phyloP scores from a whole-genome alignment of 2,113 vertebrate genomes.

The Raphicerus campestris region DNA sequence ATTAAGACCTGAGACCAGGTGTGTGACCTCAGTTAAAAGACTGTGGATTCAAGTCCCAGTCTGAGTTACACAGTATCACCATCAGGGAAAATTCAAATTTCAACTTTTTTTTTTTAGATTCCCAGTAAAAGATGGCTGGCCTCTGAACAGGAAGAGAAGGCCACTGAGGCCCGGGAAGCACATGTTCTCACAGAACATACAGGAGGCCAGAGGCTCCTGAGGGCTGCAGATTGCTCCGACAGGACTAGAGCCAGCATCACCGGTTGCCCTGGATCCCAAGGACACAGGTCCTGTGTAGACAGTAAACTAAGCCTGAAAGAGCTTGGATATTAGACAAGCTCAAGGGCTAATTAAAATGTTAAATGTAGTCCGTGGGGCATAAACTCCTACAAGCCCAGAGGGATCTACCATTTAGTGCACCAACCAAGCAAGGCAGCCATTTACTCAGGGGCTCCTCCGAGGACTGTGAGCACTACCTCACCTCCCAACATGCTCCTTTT shows the following conservation, averaged over 20 bases:
- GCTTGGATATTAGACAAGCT: constrained; percentile 40
- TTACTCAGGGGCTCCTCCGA: not conserved
- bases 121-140: not conserved
- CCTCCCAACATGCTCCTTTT: constrained; percentile 26
- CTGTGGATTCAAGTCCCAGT: not conserved
- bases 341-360: constrained; percentile 65
- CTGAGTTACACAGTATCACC: not conserved
- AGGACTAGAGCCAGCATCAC: not conserved
- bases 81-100: not conserved
- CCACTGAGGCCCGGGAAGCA: not conserved
- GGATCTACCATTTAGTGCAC: constrained; percentile 56
- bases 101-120: not conserved
- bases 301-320: constrained; percentile 27
- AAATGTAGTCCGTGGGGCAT: constrained; percentile 58
- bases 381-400: constrained; percentile 60
- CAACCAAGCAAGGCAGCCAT: constrained; percentile 56
- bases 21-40: not conserved
- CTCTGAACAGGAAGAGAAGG: not conserved
- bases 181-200: not conserved
- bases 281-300: not conserved
- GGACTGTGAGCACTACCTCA: not conserved
- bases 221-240: not conserved
- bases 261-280: not conserved
- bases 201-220: not conserved
- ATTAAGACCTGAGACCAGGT: not conserved